Evolutionary conservation across 2,888 invertebrate genomes (phyloP), one percentile per base, ranked within the genome.

Genomic region (Bombylius discolor): DNA sequence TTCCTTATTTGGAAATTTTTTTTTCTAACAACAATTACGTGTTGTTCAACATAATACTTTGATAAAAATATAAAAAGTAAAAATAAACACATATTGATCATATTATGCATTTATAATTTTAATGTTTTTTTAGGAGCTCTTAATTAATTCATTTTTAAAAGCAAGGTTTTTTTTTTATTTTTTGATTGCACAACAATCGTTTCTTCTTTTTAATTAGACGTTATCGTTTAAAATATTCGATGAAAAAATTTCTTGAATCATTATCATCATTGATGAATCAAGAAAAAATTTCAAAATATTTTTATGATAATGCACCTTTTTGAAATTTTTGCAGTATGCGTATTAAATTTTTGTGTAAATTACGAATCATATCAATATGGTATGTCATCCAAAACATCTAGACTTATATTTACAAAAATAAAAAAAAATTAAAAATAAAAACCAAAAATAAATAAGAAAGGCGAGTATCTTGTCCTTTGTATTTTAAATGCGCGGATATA

Each of bases 301-400:
- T 42, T 42, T 42, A 42, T 42, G 39, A 42, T 42, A 42, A 42
- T 42, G 39, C 11, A 36, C 6, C 36, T 6, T 36, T 8, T 44
- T 12, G 44, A 5, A 44, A 44, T 12, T n/a, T 9, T 44, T 12
- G 1, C 14, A 14, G 14, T 49, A 55, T 55, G 55, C 36, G 55
- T 55, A 55, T 55, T 55, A 55, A 55, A 55, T 55, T 50, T 55
- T 55, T 55, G 55, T 55, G 55, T 55, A 55, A 55, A 55, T 55
- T 55, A 50, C 55, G 50, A 49, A 55, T 50, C 55, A 55, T 55
- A 55, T 55, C 50, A 50, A 55, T 55, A 55, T 50, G 55, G 55
- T 55, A 55, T 55, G 46, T 44, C 44, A 55, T 55, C 13, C 39
- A n/a, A 50, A 50, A 49, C 39, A 55, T 50, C 46, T 50, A 55